Evolutionary conservation across 2,113 vertebrate species (phyloP).

Genomic region (Pterophyllum scalare): DNA sequence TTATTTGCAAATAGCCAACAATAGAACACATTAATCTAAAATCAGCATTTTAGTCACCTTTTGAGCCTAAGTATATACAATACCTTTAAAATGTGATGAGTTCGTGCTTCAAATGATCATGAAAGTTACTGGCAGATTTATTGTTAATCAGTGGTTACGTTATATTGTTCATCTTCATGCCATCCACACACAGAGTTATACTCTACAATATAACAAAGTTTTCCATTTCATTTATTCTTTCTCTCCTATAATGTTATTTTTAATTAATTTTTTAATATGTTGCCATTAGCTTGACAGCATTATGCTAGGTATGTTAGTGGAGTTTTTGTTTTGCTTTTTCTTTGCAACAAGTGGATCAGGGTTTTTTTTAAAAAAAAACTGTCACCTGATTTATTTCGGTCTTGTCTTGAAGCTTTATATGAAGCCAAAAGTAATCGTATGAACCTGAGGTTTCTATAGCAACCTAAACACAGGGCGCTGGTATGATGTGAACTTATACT

Average conservation of each 20-base stretch:
- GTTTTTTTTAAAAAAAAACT: slow-evolving; percentile 22
- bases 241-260: not conserved
- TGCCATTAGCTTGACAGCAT: not conserved
- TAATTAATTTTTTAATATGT: not conserved
- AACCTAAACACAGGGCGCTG: slow-evolving; percentile 74
- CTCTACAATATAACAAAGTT: not conserved
- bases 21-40: not conserved
- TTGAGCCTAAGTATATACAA: not conserved
- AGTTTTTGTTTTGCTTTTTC: not conserved
- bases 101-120: too few species aligned
- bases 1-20: not conserved
- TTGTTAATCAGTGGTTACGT: not conserved
- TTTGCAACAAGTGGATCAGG: slow-evolving; percentile 15
- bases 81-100: too few species aligned
- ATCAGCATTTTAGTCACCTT: not conserved
- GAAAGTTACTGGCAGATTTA: too few species aligned
- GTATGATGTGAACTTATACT: slow-evolving; percentile 67
- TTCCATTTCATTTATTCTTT: not conserved
- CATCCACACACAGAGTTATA: not conserved
- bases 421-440: slow-evolving; percentile 71
- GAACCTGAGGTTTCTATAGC: slow-evolving; percentile 82
- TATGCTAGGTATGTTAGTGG: not conserved
- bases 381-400: slow-evolving; percentile 14
- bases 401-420: slow-evolving; percentile 59
- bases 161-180: not conserved